Conservation (phyloP, 1,140 invertebrate genomes). For the Aphidius ervi region DNA sequence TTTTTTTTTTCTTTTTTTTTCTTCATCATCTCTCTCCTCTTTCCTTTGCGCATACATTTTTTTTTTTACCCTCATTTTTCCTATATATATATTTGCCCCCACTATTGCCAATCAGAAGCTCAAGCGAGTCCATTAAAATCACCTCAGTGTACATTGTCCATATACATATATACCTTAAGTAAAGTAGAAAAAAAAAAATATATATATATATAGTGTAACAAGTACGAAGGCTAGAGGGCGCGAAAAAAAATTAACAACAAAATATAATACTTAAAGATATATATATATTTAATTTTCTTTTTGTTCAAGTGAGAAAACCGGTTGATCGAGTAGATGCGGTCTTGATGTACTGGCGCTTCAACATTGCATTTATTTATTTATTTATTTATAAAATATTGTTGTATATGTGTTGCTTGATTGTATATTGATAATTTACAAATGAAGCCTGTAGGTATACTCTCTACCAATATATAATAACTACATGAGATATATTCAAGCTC, state of each 20-base stretch:
- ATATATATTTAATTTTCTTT: not conserved
- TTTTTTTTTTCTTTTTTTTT: not conserved
- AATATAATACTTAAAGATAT: too few species aligned
- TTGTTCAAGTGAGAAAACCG: constrained; percentile 20
- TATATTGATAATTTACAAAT: too few species aligned
- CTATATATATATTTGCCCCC: not conserved
- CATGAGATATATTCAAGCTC: not conserved
- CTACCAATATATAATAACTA: too few species aligned
- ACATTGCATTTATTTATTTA: too few species aligned
- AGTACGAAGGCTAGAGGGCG: constrained; percentile 18
- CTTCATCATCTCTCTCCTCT: not conserved
- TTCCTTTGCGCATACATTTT: not conserved
- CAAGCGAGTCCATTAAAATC: constrained; percentile 4
- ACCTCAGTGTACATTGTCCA: too few species aligned
- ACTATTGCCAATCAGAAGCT: not conserved
- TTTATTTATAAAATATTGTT: not conserved
- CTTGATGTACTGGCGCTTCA: not conserved
- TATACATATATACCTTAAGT: too few species aligned
- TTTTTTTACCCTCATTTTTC: constrained; percentile 1
- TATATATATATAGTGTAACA: not conserved
- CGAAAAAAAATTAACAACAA: constrained; percentile 12
- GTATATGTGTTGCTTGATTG: not conserved
- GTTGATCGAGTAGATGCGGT: constrained; percentile 9
- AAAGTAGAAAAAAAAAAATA: too few species aligned
- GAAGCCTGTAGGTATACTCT: too few species aligned